Evolutionary conservation across 2,888 invertebrate species (phyloP).

Genomic region (Spodoptera exigua): DNA sequence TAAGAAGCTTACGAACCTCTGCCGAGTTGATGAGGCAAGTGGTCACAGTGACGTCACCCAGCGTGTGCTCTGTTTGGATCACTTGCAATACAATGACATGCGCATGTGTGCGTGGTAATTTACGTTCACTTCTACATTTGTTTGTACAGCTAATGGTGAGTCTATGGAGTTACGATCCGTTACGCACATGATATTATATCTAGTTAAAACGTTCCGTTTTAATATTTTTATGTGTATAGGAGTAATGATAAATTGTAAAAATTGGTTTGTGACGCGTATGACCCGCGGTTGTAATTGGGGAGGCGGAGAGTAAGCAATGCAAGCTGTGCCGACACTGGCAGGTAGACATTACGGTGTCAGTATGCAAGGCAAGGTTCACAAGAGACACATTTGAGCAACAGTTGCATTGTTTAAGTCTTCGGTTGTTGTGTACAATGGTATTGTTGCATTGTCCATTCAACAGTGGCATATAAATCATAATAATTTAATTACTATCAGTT

Average conservation of each 20-base stretch:
- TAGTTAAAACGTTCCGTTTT: conserved; percentile 76
- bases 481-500: conserved; percentile 52
- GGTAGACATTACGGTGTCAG: conserved; percentile 4
- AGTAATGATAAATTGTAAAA: conserved; percentile 73
- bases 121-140: conserved; percentile 56
- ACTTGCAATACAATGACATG: conserved; percentile 3
- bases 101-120: conserved; percentile 25
- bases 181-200: conserved; percentile 79
- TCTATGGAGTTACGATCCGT: conserved; percentile 76
- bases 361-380: conserved; percentile 29
- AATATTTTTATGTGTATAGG: conserved; percentile 83
- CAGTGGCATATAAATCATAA: conserved; percentile 51
- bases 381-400: conserved; percentile 11
- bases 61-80: conserved; percentile 14
- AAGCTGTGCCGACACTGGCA: background rate
- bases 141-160: conserved; percentile 78
- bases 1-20: background rate
- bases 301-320: conserved; percentile 49
- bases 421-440: conserved; percentile 58
- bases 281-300: conserved; percentile 58
- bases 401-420: conserved; percentile 54
- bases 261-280: conserved; percentile 69
- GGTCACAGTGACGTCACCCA: background rate
- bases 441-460: conserved; percentile 65
- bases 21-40: background rate